Conservation (phyloP, 2,797 vertebrate species). For the Tamandua tetradactyla region DNA sequence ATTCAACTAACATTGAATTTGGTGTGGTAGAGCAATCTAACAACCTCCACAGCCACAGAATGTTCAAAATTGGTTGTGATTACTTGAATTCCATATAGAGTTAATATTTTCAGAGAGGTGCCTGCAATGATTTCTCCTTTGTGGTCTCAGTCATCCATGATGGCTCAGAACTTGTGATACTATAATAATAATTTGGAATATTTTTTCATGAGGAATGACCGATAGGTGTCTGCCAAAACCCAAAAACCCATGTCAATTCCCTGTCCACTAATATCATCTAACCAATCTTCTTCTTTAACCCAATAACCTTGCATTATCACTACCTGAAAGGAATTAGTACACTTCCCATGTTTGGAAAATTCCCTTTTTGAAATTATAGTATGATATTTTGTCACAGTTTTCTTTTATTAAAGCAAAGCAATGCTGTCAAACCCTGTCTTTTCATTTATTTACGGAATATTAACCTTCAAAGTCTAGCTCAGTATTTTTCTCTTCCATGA, state of each 20-base stretch:
- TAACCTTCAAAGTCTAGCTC: background rate
- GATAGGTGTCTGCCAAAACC: background rate
- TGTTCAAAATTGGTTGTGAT: background rate
- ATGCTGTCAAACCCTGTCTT: background rate
- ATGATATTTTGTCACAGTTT: background rate
- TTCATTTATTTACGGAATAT: background rate
- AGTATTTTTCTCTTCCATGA: background rate
- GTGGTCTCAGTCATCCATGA: background rate
- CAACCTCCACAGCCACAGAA: background rate
- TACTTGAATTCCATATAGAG: background rate
- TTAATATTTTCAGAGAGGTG: background rate
- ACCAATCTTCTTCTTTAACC: background rate
- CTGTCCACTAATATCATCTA: background rate
- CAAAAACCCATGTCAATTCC: background rate
- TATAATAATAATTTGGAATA: background rate
- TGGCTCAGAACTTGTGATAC: background rate
- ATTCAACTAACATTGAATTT: slow-evolving; percentile 8
- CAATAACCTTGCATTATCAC: background rate
- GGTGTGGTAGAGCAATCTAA: background rate
- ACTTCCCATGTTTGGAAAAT: background rate
- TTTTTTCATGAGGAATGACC: background rate
- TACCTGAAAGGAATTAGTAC: background rate
- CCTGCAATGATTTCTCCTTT: background rate
- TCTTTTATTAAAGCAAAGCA: slow-evolving; percentile 2
- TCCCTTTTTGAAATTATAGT: slow-evolving; percentile 17